phyloP scores from a whole-genome alignment of 2,888 invertebrate genomes.

The Masnerella sp. region DNA sequence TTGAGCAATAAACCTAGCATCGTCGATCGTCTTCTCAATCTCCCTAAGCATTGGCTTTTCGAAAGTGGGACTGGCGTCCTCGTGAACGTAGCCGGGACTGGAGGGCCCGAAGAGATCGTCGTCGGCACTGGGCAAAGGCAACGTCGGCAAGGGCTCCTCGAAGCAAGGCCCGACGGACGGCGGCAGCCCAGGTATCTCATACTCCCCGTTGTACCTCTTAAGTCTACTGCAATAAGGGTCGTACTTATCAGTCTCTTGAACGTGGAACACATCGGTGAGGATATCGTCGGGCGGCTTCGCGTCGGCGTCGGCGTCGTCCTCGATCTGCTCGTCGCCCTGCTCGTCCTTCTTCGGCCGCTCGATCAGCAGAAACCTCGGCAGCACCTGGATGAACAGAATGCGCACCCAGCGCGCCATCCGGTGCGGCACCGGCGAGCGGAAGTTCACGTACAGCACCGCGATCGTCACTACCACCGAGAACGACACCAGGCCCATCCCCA shows the following conservation, averaged over 20 bases:
- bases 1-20: constrained; percentile 95
- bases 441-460: constrained; percentile 95
- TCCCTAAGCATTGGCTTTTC: constrained; percentile 89
- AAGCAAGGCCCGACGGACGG: constrained; percentile 80
- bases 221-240: constrained; percentile 80
- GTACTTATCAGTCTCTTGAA: constrained; percentile 84
- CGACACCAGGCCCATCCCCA: constrained; percentile 96
- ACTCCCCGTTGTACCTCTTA: constrained; percentile 83
- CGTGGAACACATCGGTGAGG: constrained; percentile 88
- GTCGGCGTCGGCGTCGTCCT: constrained; percentile 66
- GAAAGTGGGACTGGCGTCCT: constrained; percentile 87
- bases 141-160: constrained; percentile 84
- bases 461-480: constrained; percentile 95
- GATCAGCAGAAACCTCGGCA: constrained; percentile 92
- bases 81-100: constrained; percentile 79
- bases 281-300: constrained; percentile 81
- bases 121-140: constrained; percentile 87
- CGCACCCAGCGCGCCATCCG: constrained; percentile 95
- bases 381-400: constrained; percentile 89
- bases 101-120: constrained; percentile 90
- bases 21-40: constrained; percentile 95
- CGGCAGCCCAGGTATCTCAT: constrained; percentile 81
- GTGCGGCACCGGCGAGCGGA: constrained; percentile 94
- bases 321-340: constrained; percentile 81
- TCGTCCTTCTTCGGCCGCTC: constrained; percentile 91